Evolutionary conservation across 2,797 vertebrate genomes (phyloP), one percentile per base, ranked within the genome.

Genomic region (Channallabes apus): DNA sequence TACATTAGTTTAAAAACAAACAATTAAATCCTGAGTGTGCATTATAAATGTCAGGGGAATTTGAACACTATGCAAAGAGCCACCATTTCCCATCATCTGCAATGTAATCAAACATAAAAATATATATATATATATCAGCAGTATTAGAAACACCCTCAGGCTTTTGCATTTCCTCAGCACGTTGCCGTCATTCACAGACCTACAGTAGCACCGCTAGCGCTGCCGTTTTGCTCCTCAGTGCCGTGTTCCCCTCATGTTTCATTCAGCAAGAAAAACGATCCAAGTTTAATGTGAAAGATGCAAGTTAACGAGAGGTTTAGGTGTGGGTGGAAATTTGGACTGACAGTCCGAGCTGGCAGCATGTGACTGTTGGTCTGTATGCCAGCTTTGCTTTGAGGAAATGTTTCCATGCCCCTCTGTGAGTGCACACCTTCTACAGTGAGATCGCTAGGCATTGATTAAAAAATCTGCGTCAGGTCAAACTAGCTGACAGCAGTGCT

Each of bases 281-380:
- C 54, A 75, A 82, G 88, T 86, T 89, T 90, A 90, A 93, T 91
- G 90, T 88, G 90, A 90, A 92, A 59, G 80, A 73, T 89, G 89
- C 88, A 68, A 77, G 41, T 51, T 5, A 62, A 38, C 4, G 11
- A 75, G 68, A 22, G 54, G n/a, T 83, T 32, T 73, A 56, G 61
- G 22, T 46, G 46, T 82, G 71, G 54, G 18, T 24, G 27, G 22
- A 22, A 41, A 84, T 78, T 68, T 62, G 35, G 84, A 84, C 24
- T 65, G 68, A 71, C 62, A 22, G 67, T 54, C 35, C 62, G 65
- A 18, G n/a, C 54, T 62, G 77, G 80, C 82, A 84, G 58, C 15
- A 22, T 41, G 46, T 20, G 59, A 75, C 41, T 85, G 7, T 15
- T 65, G 56, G 41, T 51, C 82, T 78, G 81, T 41, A 29, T 41